Percentiles rank a stretch among this genome's conserved stretches.
Conservation (phyloP, 1,140 invertebrate species). For the Orius laevigatus region DNA sequence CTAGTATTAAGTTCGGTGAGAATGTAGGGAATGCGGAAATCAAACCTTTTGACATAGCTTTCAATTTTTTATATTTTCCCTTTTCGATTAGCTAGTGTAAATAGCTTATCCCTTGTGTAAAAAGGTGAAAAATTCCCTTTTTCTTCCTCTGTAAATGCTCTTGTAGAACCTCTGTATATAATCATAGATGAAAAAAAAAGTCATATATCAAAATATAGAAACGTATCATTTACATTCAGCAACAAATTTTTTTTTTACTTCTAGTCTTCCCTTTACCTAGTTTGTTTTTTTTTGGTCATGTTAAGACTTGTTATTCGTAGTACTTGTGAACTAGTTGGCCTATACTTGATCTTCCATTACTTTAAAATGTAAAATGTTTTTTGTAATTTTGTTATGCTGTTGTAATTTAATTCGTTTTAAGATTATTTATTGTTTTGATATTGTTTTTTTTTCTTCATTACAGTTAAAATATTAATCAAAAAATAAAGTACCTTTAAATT, state of each 20-base stretch:
- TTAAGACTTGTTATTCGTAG: slow-evolving; percentile 5
- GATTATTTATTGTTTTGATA: slow-evolving; percentile 4
- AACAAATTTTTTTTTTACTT: slow-evolving; percentile 8
- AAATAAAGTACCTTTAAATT: too few species aligned
- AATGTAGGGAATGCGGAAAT: too few species aligned
- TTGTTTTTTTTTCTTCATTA: neutral
- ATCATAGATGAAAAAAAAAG: neutral
- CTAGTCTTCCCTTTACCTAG: slow-evolving; percentile 15
- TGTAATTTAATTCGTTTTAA: slow-evolving; percentile 10
- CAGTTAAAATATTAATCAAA: too few species aligned
- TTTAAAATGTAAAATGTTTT: slow-evolving; percentile 8
- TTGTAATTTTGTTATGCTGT: slow-evolving; percentile 2
- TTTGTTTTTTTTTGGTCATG: slow-evolving; percentile 3
- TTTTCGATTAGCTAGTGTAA: neutral
- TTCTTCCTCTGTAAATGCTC: neutral
- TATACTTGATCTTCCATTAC: slow-evolving; percentile 16
- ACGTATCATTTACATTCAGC: neutral
- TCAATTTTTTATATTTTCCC: slow-evolving; percentile 1
- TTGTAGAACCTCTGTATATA: slow-evolving; percentile 5
- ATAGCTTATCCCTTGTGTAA: neutral
- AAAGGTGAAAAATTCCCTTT: slow-evolving; percentile 4
- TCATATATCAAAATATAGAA: neutral
- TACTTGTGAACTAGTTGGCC: slow-evolving; percentile 15
- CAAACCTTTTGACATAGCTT: too few species aligned
- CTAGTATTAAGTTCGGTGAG: too few species aligned